Base-by-base conservation (phyloP, 1,140 invertebrate genomes). In the Acromyrmex heyeri region DNA sequence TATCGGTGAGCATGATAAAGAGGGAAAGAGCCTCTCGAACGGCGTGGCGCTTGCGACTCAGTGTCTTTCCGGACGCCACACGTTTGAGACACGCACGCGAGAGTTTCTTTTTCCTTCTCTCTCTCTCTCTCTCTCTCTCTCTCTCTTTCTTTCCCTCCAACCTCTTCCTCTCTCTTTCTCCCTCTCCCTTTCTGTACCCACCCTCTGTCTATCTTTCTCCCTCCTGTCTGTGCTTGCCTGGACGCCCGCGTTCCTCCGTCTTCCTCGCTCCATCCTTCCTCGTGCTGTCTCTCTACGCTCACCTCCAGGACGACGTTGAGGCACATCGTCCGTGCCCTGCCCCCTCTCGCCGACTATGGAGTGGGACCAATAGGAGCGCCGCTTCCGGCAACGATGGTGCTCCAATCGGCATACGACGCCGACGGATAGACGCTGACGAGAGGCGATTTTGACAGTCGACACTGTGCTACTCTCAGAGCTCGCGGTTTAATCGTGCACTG, bases 61-160 rank as follows among this genome's bases (percentile, higher is more conserved):
- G 94, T 94, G 93, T 93, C 93, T 92, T 90, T 91, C 79, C 91
- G 93, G 93, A 93, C 94, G 94, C 92, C 89, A 91, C 91, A 91
- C 92, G 91, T 92, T 91, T 88, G 92, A 91, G 92, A 85, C 91
- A 87, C 91, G 89, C 77, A 88, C 87, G 86, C 67, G 57, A 30
- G 59, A 61, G 77, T 81, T 73, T 21, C 69, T 55, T 61, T 88
- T 44, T 61, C 24, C 57, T 14, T 64, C 61, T n/a, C 38, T 70
- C 44, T 34, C 38, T 69, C 67, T 44, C 57, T 82, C 50, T 18
- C 67, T 55, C 61, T 53, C 77, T 67, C 57, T 21, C 2, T 76
- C 69, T 77, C 78, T 44, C 44, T 48, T n/a, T 73, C 76, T 76
- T 64, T 34, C 34, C 34, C 34, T 21, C 21, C 16, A 38, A 12